Conservation (phyloP, 2,797 vertebrate genomes). For the Periophthalmus magnuspinnatus region DNA sequence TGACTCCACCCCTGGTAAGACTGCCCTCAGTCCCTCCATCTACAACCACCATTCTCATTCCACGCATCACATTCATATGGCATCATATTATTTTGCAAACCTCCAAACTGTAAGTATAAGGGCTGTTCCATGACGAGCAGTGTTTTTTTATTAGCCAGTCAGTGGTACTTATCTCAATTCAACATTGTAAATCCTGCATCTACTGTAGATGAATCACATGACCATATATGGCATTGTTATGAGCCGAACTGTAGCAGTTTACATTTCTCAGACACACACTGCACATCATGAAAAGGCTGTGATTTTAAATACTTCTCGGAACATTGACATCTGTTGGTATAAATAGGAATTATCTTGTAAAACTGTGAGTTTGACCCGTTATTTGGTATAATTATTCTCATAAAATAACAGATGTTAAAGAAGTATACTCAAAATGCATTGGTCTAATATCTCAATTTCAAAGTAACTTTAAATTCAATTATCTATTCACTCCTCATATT, state of each 20-base stretch:
- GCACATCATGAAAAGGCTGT: slow-evolving; percentile 29
- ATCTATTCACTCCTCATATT: background rate
- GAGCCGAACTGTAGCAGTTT: slow-evolving; percentile 57
- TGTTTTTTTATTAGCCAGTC: background rate
- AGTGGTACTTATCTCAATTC: slow-evolving; percentile 21
- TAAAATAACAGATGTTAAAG: background rate
- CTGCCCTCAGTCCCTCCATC: too few relatives aligned
- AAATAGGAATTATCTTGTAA: background rate
- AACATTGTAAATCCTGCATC: slow-evolving; percentile 34
- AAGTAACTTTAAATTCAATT: background rate
- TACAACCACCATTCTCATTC: too few relatives aligned
- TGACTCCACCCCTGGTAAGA: too few relatives aligned
- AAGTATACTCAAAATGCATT: background rate
- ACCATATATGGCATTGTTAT: slow-evolving; percentile 73
- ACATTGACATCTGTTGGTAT: background rate
- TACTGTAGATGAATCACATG: slow-evolving; percentile 36
- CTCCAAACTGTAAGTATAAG: background rate
- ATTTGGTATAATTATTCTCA: too few relatives aligned
- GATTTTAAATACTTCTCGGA: slow-evolving; percentile 23
- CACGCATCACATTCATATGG: too few relatives aligned
- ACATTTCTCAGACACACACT: slow-evolving; percentile 57
- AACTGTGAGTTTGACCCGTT: too few relatives aligned
- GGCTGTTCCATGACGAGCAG: background rate
- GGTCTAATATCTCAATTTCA: background rate
- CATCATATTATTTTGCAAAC: too few relatives aligned